phyloP scores from a whole-genome alignment of 1,140 invertebrate species.

The Trichogramma pretiosum region DNA sequence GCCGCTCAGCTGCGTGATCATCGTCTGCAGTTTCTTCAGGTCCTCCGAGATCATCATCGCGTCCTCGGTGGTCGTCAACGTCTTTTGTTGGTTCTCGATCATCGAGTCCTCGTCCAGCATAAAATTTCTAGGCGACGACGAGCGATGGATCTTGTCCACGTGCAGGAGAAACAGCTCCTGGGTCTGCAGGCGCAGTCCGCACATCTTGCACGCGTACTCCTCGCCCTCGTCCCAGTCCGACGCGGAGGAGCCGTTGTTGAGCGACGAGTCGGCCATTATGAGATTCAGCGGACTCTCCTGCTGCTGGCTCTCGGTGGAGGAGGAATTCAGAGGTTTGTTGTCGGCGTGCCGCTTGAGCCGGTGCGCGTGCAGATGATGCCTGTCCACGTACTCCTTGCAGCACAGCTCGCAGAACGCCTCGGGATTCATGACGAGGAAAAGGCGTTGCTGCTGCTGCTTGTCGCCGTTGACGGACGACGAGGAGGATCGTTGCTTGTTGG shows the following conservation, averaged over 20 bases:
- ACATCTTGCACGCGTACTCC: conserved; percentile 48
- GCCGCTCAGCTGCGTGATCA: conserved; percentile 82
- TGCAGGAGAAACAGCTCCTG: conserved; percentile 48
- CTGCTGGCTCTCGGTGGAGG: conserved; percentile 44
- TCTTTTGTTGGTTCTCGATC: conserved; percentile 29
- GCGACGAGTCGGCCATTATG: conserved; percentile 50
- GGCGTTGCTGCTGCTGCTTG: conserved; percentile 58
- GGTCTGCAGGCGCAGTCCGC: conserved; percentile 50
- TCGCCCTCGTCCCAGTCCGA: conserved; percentile 34
- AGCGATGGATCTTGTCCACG: conserved; percentile 34
- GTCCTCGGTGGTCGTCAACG: conserved; percentile 38
- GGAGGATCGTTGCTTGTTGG: conserved; percentile 47
- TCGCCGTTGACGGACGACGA: conserved; percentile 54
- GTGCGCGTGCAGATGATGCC: conserved; percentile 87
- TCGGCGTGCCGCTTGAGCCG: conserved; percentile 76
- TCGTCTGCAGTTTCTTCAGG: conserved; percentile 79
- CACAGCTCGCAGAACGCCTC: conserved; percentile 91
- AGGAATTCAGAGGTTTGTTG: conserved; percentile 48
- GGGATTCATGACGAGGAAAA: conserved; percentile 72
- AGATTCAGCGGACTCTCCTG: conserved; percentile 56
- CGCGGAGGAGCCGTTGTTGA: conserved; percentile 29
- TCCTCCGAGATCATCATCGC: conserved; percentile 69
- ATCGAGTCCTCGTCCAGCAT: conserved; percentile 40
- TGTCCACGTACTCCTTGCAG: conserved; percentile 91
- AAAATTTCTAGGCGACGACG: neutral